Conservation (phyloP, 2,888 invertebrate species). For the Bibio marci region DNA sequence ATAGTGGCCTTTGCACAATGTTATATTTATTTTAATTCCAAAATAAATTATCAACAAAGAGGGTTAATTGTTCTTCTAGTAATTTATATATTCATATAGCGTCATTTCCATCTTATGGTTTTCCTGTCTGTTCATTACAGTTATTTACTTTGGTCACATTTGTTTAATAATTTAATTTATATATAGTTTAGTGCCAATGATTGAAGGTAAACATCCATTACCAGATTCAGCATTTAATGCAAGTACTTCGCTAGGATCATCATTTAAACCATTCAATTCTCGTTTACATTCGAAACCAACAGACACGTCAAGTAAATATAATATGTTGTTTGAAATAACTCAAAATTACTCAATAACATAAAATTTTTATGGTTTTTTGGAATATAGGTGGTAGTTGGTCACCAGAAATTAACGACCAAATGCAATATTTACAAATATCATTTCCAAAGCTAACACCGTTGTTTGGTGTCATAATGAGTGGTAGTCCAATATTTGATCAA, state of each 20-base stretch:
- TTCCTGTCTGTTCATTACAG: neutral
- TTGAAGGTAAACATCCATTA: constrained; percentile 32
- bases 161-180: too few relatives aligned
- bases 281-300: constrained; percentile 28
- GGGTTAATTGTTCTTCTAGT: too few relatives aligned
- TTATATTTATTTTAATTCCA: too few relatives aligned
- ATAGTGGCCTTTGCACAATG: too few relatives aligned
- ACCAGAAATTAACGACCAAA: constrained; percentile 36
- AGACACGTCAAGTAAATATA: constrained; percentile 15
- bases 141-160: too few relatives aligned
- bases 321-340: neutral
- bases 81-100: too few relatives aligned
- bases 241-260: constrained; percentile 33
- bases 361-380: constrained; percentile 4
- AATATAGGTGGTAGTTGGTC: constrained; percentile 49
- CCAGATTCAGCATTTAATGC: constrained; percentile 39
- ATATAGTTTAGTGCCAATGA: constrained; percentile 25
- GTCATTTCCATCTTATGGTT: too few relatives aligned
- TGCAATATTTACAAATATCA: constrained; percentile 54
- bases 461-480: constrained; percentile 57
- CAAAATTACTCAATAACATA: constrained; percentile 2
- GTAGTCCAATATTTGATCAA: constrained; percentile 47
- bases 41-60: too few relatives aligned
- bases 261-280: constrained; percentile 36
- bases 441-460: constrained; percentile 47